phyloP scores from a whole-genome alignment of 2,113 vertebrate genomes.

The Lampris incognitus region DNA sequence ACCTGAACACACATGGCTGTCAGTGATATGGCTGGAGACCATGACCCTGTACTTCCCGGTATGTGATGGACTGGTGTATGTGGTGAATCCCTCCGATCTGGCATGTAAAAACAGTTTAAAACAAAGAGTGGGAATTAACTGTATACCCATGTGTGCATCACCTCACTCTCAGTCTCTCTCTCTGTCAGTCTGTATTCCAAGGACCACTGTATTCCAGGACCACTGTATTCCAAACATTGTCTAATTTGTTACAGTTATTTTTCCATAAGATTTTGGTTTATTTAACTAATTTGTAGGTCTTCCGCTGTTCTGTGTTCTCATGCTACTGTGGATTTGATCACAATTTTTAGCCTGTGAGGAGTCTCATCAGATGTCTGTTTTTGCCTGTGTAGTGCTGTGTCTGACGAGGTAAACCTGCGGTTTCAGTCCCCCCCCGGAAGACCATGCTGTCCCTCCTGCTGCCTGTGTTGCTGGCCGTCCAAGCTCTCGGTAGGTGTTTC shows the following conservation, averaged over 20 bases:
- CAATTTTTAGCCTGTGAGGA: neutral
- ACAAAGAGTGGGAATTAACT: no score
- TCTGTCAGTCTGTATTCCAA: neutral
- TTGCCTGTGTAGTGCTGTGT: constrained; percentile 65
- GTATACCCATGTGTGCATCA: no score
- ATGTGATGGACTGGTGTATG: constrained; percentile 1
- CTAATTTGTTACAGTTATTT: neutral
- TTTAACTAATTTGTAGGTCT: neutral
- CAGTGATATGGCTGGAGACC: no score
- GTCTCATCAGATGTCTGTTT: constrained; percentile 37
- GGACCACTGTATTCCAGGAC: no score
- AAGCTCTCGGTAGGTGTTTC: constrained; percentile 74
- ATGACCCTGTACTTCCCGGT: no score
- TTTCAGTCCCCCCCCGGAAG: constrained; percentile 46
- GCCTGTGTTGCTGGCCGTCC: constrained; percentile 68
- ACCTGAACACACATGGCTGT: no score
- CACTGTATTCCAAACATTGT: neutral
- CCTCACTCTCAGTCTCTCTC: neutral
- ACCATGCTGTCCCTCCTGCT: constrained; percentile 78
- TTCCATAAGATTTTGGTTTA: neutral
- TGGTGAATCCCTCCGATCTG: neutral
- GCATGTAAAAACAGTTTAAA: no score
- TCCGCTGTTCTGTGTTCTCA: constrained; percentile 8
- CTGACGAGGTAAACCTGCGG: constrained; percentile 64
- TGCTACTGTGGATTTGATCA: neutral